phyloP scores from a whole-genome alignment of 2,113 vertebrate species.

The Anser cygnoides region DNA sequence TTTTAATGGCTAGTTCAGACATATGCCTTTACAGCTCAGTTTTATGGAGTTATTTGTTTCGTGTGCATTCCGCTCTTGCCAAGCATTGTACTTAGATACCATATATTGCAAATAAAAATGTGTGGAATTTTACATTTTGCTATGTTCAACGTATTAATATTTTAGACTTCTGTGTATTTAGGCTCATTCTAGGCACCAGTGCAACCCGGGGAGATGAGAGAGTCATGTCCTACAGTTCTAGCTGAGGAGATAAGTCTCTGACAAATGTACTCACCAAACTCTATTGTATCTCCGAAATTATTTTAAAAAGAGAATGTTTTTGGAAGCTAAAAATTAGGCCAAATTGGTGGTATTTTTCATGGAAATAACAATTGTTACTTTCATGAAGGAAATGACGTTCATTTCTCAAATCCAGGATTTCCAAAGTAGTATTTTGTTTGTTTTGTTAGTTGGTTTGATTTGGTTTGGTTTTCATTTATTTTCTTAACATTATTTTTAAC shows the following conservation, averaged over 20 bases:
- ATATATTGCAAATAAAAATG: background rate
- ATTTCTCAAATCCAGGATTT: background rate
- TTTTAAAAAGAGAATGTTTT: background rate
- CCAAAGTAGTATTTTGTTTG: background rate
- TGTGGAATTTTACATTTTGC: background rate
- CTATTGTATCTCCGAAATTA: background rate
- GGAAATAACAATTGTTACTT: background rate
- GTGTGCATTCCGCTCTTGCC: background rate
- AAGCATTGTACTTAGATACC: background rate
- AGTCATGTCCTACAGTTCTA: background rate
- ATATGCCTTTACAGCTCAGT: background rate
- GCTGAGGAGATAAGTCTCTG: background rate
- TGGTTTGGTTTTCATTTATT: background rate
- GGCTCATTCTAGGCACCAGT: background rate
- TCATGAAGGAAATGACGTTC: background rate
- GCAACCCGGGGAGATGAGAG: background rate
- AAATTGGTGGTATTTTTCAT: background rate
- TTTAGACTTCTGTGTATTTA: background rate
- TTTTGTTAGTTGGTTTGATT: too few relatives aligned
- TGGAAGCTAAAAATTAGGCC: background rate
- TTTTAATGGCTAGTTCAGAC: background rate
- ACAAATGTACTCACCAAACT: background rate
- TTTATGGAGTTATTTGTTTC: background rate
- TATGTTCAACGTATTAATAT: background rate
- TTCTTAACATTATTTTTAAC: background rate